These are phyloP conservation scores for Panulirus ornatus DNA, from an alignment of 1,140 invertebrate species.

Conservation along the genomic window DNA sequence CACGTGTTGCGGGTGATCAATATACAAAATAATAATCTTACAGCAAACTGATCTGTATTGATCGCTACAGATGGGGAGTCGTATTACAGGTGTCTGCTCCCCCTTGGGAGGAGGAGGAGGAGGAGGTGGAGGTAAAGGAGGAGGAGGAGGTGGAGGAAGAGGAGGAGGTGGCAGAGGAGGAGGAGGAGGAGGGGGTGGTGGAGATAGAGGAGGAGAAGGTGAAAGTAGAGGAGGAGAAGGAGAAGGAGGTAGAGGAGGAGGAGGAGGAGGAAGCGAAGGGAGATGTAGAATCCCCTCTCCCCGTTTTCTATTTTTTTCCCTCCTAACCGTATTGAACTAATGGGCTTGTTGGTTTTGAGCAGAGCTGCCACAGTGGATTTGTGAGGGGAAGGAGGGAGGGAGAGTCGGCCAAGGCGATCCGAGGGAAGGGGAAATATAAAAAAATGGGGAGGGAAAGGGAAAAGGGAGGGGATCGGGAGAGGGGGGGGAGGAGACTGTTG, in stretches of 20 bases:
- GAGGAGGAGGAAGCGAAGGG: background rate
- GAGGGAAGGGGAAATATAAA: conserved; percentile 1
- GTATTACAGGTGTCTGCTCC: too few species aligned
- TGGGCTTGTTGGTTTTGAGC: conserved; percentile 22
- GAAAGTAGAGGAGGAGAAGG: too few species aligned
- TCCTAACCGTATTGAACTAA: conserved; percentile 6
- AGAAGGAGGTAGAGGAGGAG: too few species aligned
- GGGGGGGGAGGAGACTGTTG: background rate
- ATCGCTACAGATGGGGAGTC: too few species aligned
- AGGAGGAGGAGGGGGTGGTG: too few species aligned
- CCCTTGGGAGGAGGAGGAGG: too few species aligned
- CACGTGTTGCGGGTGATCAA: too few species aligned
- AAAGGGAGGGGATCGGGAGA: background rate
- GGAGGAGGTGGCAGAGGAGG: too few species aligned
- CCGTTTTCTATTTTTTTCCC: background rate
- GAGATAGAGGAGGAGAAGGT: too few species aligned
- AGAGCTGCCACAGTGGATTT: conserved; percentile 24
- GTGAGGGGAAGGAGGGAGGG: conserved; percentile 22
- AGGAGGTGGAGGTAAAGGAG: too few species aligned
- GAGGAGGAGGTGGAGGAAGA: too few species aligned
- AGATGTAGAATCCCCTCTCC: background rate
- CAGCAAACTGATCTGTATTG: background rate
- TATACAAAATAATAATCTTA: background rate
- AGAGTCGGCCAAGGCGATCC: conserved; percentile 19
- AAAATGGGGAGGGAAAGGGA: background rate